Percentiles rank a stretch among this genome's conserved stretches.
Conservation (phyloP, 2,797 vertebrate genomes). For the Aotus griseimembra region DNA sequence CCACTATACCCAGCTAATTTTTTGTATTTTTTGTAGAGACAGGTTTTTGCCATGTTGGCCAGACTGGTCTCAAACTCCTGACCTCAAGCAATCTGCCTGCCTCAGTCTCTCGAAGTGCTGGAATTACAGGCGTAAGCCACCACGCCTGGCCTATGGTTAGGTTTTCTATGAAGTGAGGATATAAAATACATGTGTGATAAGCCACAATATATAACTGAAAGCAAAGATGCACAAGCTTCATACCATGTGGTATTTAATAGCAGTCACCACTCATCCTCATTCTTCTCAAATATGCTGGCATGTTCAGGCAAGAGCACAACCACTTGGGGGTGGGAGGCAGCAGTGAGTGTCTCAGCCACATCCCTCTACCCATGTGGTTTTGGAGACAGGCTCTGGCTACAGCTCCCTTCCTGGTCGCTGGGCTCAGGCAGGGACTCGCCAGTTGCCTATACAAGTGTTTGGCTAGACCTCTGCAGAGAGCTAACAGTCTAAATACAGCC, state of each 20-base stretch:
- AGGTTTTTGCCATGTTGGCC: neutral
- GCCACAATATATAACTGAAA: neutral
- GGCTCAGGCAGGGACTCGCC: too few species aligned
- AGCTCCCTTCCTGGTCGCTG: neutral
- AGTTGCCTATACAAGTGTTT: fast-evolving
- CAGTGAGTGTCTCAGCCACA: neutral
- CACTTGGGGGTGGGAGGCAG: neutral
- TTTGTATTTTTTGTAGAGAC: neutral
- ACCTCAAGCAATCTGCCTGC: neutral
- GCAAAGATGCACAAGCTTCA: neutral
- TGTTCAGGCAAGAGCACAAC: fast-evolving
- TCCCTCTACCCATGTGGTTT: fast-evolving
- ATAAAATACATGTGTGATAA: neutral
- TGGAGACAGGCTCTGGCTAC: neutral
- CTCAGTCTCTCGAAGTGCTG: neutral
- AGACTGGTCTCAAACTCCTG: neutral
- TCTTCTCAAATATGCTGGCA: too few species aligned
- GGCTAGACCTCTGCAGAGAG: neutral
- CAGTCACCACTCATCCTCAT: too few species aligned
- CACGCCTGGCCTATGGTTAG: neutral
- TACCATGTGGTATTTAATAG: fast-evolving
- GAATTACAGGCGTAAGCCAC: neutral
- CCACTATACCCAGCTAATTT: neutral
- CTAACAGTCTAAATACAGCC: neutral
- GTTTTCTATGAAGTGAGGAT: neutral